These are phyloP conservation scores for Connochaetes taurinus DNA, from an alignment of 2,113 vertebrate species.

Conservation along the genomic window DNA sequence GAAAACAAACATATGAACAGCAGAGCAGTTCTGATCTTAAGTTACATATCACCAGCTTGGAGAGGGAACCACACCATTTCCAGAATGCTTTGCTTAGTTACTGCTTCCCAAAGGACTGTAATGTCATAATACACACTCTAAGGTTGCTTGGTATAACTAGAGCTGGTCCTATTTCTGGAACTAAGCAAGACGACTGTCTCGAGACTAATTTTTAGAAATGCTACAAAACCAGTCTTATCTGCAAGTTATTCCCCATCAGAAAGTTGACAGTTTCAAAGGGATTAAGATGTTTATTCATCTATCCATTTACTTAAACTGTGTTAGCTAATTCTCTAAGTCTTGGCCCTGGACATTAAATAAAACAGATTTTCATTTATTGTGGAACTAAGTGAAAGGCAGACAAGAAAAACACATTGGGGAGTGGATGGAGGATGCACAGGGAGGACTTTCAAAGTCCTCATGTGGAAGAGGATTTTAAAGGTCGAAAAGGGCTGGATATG, in stretches of 20 bases:
- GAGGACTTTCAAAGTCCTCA: neutral
- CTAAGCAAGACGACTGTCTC: neutral
- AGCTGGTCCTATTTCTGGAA: neutral
- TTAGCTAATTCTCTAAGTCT: neutral
- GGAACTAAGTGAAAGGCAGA: neutral
- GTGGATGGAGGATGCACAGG: neutral
- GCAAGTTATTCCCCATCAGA: neutral
- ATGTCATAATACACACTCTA: neutral
- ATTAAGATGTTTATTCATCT: conserved; percentile 3
- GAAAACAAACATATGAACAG: neutral
- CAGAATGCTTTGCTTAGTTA: neutral
- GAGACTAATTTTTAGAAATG: conserved; percentile 3
- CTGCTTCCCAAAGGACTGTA: neutral
- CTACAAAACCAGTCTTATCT: neutral
- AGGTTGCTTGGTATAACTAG: neutral
- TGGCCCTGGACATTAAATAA: neutral
- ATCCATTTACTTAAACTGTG: neutral
- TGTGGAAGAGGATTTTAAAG: neutral
- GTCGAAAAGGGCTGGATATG: neutral
- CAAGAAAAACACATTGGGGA: neutral
- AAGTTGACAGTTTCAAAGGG: neutral
- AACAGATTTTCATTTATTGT: neutral
- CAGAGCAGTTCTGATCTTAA: neutral
- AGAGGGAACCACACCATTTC: neutral
- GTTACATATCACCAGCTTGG: neutral